Conservation (phyloP, 2,113 vertebrate genomes). For the Eulacestoma nigropectus region DNA sequence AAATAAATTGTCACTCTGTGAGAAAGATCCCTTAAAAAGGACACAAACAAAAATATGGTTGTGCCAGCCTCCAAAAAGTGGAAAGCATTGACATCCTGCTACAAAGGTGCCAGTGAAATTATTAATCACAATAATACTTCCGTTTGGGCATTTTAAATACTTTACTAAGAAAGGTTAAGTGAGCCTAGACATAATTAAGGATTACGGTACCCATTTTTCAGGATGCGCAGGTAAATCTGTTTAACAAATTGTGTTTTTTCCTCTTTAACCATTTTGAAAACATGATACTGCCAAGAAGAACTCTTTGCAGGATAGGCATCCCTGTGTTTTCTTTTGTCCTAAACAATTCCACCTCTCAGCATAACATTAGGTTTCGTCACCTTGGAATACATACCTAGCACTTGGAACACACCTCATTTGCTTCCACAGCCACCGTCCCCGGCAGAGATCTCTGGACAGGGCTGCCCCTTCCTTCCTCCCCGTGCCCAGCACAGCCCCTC, state of each 20-base stretch:
- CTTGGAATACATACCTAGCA: background rate
- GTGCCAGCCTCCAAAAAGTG: background rate
- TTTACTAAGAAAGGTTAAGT: background rate
- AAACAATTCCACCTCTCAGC: background rate
- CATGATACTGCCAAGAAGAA: background rate
- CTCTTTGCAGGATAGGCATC: background rate
- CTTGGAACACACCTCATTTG: rapidly evolving
- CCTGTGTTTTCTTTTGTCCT: background rate
- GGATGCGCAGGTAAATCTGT: rapidly evolving
- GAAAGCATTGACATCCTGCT: background rate
- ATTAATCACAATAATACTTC: background rate
- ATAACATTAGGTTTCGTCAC: rapidly evolving
- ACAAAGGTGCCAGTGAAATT: background rate
- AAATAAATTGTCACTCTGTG: background rate
- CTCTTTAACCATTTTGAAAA: background rate
- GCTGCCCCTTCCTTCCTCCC: background rate
- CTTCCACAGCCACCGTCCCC: background rate
- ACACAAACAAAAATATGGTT: background rate
- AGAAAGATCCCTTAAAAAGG: background rate
- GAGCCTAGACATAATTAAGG: background rate
- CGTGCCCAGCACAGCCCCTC: background rate
- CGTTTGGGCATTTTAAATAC: background rate
- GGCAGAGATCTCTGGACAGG: background rate
- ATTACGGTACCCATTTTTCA: background rate
- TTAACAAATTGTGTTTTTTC: background rate